Base-by-base conservation (phyloP, 2,888 invertebrate genomes). In the Aspidiotus destructor region DNA sequence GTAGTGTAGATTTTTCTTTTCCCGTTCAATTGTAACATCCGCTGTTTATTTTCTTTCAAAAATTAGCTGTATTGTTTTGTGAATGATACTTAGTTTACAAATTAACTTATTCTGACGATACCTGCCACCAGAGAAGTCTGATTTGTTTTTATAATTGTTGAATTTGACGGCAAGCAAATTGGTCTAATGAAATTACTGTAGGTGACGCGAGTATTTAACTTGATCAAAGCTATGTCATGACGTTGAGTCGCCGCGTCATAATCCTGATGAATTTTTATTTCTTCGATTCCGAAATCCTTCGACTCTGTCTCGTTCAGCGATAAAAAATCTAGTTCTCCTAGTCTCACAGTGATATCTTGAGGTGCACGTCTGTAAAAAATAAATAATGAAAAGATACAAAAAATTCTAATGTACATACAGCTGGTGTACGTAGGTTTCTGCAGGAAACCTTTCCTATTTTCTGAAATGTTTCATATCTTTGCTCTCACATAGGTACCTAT, bases 151-250 rank as follows among this genome's bases (percentile, higher is more conserved):
- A 54, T n/a, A 2, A 16, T 15, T 8, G 54, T 52, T 41, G 54
- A 41, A 13, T 10, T 41, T 5, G 48, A 41, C 0, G 92, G 92
- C 71, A 92, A 81, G 75, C 92, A 92, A 67, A 91, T 84, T 0
- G 90, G 91, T 87, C 89, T 89, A 64, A 92, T 86, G 74, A 89
- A 89, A 0, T 85, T 83, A 74, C 87, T 87, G 76, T 89, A 90
- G 7, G 83, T 77, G 0, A 86, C 85, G 0, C 86, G 81, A 9
- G 83, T 78, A 71, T 85, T 81, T 63, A 90, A 78, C 73, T 83
- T 85, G 57, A 92, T 73, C 52, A 92, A 81, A 0, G 89, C 87
- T 63, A 92, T 87, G 74, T 92, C 92, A 75, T 92, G 83, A 71
- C 84, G 84, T 75, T 87, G 89, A 0, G 84, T 86, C 0, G 81